A percentile compares a stretch with the other conserved stretches of the same genome.
Conservation (phyloP, 2,797 vertebrate genomes). For the Sardinella longiceps region DNA sequence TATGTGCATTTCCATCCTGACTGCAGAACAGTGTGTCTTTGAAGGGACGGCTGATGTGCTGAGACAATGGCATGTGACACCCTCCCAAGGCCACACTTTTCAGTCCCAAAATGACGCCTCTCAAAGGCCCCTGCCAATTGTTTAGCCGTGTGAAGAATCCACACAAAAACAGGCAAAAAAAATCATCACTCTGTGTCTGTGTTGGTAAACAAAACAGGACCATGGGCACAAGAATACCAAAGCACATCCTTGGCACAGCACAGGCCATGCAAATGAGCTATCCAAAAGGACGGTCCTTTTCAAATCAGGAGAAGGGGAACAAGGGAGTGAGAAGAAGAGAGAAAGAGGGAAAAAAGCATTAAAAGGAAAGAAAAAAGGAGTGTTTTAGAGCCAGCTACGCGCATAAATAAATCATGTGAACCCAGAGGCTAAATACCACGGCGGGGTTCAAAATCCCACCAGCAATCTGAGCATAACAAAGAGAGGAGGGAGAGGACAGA, state of each 20-base stretch:
- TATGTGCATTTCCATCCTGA: not conserved
- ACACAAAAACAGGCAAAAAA: not conserved
- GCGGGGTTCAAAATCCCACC: constrained; percentile 38
- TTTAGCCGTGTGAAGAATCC: constrained; percentile 59
- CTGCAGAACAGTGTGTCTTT: not conserved
- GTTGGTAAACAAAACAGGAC: constrained; percentile 46
- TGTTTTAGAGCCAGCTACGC: not conserved
- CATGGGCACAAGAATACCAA: constrained; percentile 23
- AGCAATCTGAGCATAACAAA: not conserved
- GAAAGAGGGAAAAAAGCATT: constrained; percentile 30
- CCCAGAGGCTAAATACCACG: constrained; percentile 43
- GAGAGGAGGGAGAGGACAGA: constrained; percentile 22
- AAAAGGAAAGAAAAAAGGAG: not conserved
- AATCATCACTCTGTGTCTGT: constrained; percentile 36
- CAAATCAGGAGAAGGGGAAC: not conserved
- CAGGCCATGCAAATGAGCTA: not conserved
- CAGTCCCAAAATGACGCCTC: not conserved
- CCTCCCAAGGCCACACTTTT: not conserved
- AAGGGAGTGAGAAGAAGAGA: not conserved
- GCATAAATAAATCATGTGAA: constrained; percentile 46
- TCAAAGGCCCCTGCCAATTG: constrained; percentile 50
- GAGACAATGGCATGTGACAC: not conserved
- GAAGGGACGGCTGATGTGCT: not conserved
- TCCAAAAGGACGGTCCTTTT: constrained; percentile 12
- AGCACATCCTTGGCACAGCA: not conserved